Evolutionary conservation across 2,888 invertebrate species (phyloP).

Genomic region (Dasysyrphus albostriatus): DNA sequence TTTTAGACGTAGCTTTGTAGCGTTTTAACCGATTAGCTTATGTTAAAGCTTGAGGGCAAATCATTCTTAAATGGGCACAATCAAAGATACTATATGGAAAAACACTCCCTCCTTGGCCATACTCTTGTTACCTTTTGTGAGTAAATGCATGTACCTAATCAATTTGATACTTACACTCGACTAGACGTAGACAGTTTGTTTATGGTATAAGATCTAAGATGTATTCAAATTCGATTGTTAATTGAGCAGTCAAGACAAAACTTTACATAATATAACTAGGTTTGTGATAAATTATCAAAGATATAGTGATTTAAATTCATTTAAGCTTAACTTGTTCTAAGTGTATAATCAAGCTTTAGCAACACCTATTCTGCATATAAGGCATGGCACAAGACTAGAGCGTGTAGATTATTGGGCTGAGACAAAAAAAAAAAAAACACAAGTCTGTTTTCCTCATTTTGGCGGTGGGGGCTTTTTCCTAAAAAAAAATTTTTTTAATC

Average conservation of each 20-base stretch:
- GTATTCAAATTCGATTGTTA: neutral
- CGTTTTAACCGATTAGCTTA: slow-evolving; percentile 33
- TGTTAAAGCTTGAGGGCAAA: slow-evolving; percentile 9
- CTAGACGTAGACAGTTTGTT: neutral
- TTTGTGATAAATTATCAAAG: too few relatives aligned
- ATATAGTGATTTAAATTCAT: too few relatives aligned
- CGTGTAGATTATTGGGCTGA: too few relatives aligned
- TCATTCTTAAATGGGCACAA: slow-evolving; percentile 4
- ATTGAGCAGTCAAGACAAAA: neutral
- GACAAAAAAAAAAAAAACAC: too few relatives aligned
- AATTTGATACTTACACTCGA: neutral
- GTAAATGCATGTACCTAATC: neutral
- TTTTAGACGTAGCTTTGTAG: neutral
- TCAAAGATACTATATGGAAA: neutral
- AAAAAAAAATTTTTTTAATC: too few relatives aligned
- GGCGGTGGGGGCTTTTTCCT: too few relatives aligned
- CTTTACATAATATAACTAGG: neutral
- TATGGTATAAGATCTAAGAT: neutral
- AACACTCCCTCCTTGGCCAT: neutral
- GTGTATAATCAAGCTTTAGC: too few relatives aligned
- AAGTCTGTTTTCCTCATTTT: too few relatives aligned
- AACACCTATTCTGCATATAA: too few relatives aligned
- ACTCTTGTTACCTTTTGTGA: neutral
- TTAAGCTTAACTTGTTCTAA: too few relatives aligned
- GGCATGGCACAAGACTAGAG: too few relatives aligned